These are phyloP conservation scores for Oreotrochilus melanogaster DNA, from an alignment of 2,113 vertebrate genomes.

Conservation along the genomic window DNA sequence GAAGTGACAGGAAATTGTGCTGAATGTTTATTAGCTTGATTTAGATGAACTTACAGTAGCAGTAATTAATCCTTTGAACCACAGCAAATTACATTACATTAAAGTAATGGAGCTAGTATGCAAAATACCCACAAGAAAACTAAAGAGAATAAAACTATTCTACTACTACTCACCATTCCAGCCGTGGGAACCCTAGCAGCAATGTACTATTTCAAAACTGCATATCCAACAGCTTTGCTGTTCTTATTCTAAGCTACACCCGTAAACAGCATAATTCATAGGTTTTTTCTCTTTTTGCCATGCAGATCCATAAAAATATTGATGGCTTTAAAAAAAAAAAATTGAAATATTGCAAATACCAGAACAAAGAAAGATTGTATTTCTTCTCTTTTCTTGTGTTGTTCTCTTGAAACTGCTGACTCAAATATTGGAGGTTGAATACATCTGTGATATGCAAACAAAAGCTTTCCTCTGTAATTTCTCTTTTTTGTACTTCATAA, in stretches of 20 bases:
- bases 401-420: neutral
- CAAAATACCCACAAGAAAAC: conserved; percentile 39
- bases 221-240: neutral
- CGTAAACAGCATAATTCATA: neutral
- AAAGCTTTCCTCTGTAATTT: neutral
- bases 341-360: neutral
- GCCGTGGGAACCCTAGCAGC: neutral
- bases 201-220: neutral
- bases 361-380: neutral
- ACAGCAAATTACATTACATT: conserved; percentile 6
- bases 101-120: neutral
- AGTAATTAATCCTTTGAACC: conserved; percentile 44
- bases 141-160: conserved; percentile 15
- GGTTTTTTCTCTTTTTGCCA: neutral
- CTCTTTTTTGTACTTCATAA: neutral
- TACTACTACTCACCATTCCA: neutral
- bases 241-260: neutral
- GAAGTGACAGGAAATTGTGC: conserved; percentile 35
- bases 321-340: neutral
- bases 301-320: neutral
- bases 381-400: neutral
- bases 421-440: neutral
- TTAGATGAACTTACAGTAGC: conserved; percentile 42
- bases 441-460: neutral
- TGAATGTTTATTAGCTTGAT: conserved; percentile 45